Conservation (phyloP, 2,888 invertebrate genomes). For the Exephanes ischioxanthus region DNA sequence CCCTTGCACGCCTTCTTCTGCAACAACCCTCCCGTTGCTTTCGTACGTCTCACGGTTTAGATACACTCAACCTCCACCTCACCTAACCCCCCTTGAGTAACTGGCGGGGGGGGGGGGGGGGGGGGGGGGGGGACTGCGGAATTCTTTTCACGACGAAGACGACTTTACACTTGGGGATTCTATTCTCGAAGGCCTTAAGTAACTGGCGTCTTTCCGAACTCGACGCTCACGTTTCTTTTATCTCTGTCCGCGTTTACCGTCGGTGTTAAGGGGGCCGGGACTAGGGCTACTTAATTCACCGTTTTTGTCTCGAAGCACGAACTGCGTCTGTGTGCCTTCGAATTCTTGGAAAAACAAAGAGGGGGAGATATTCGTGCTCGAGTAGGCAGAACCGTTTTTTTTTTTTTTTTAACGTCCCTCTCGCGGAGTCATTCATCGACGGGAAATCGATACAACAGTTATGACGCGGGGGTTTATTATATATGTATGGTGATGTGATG, state of each 20-base stretch:
- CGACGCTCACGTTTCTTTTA: slow-evolving; percentile 28
- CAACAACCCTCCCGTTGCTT: not conserved
- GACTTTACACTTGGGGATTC: slow-evolving; percentile 54
- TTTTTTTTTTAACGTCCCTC: slow-evolving; percentile 11
- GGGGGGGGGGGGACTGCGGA: slow-evolving; percentile 34
- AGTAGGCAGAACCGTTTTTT: not conserved
- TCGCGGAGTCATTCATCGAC: slow-evolving; percentile 28
- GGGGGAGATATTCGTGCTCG: slow-evolving; percentile 26
- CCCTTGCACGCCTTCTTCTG: slow-evolving; percentile 13
- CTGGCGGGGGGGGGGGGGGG: not conserved
- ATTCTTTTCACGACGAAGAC: slow-evolving; percentile 29
- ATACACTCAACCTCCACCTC: slow-evolving; percentile 3
- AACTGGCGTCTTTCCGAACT: slow-evolving; percentile 35
- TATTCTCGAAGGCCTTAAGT: slow-evolving; percentile 47
- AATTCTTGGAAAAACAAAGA: slow-evolving; percentile 54
- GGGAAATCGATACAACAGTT: slow-evolving; percentile 30
- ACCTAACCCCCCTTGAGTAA: slow-evolving; percentile 14
- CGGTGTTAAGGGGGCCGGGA: not conserved
- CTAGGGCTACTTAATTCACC: slow-evolving; percentile 49
- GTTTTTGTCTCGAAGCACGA: slow-evolving; percentile 56
- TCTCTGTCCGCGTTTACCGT: slow-evolving; percentile 43
- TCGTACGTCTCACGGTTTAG: slow-evolving; percentile 30
- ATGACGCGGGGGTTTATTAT: not conserved
- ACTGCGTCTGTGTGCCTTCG: slow-evolving; percentile 13
- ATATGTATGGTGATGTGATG: not conserved